Evolutionary conservation across 2,888 invertebrate genomes (phyloP).

Genomic region (Tetramorium bicarinatum): DNA sequence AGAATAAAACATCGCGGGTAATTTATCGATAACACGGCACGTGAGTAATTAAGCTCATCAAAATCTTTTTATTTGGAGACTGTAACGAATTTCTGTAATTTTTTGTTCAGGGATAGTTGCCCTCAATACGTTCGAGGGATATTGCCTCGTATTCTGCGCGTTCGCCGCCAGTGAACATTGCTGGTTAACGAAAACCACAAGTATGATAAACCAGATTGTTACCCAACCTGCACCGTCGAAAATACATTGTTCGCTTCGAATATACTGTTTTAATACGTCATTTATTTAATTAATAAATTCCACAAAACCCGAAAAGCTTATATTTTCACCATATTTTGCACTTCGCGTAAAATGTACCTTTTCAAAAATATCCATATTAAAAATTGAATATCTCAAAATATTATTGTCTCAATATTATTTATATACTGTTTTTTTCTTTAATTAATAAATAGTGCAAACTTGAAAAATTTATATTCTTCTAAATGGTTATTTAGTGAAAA

Average conservation of each 20-base stretch:
- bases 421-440: not conserved
- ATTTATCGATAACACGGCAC: not conserved
- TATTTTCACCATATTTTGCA: not conserved
- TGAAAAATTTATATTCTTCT: not conserved
- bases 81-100: constrained; percentile 25
- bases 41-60: not conserved
- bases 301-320: not conserved
- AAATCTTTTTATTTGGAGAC: not conserved
- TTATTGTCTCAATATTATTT: not conserved
- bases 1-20: not conserved
- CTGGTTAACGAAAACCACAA: constrained; percentile 11
- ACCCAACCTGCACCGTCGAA: not conserved
- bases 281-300: constrained; percentile 13
- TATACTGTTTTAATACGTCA: not conserved
- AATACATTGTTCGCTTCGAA: not conserved
- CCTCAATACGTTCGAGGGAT: not conserved
- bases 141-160: not conserved
- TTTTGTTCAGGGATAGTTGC: not conserved
- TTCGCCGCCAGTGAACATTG: not conserved
- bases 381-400: constrained; percentile 3
- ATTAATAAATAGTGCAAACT: not conserved
- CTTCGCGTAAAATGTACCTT: not conserved
- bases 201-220: constrained; percentile 12
- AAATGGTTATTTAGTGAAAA: not conserved
- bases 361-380: not conserved